phyloP scores from a whole-genome alignment of 2,888 invertebrate genomes.

The Leucozona laternaria region DNA sequence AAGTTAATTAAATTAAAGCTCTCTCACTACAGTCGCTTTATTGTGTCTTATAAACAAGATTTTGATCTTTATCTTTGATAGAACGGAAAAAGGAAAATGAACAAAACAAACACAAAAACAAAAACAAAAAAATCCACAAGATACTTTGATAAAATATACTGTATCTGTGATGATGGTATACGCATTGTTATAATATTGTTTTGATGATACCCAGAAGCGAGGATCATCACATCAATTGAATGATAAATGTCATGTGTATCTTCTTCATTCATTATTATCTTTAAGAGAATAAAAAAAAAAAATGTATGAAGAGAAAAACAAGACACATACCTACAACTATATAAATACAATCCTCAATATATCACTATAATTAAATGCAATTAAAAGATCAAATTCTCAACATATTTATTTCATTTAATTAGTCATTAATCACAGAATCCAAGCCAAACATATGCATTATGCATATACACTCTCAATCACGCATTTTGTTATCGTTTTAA shows the following conservation, averaged over 20 bases:
- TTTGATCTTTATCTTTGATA: conserved; percentile 28
- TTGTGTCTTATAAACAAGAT: conserved; percentile 22
- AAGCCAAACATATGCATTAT: not conserved
- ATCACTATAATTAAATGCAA: conserved; percentile 69
- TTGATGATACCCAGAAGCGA: conserved; percentile 39
- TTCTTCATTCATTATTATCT: not conserved
- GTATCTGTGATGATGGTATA: conserved; percentile 36
- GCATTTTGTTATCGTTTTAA: conserved; percentile 52
- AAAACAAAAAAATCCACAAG: conserved; percentile 7
- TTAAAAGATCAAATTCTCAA: conserved; percentile 72
- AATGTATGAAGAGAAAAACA: not conserved
- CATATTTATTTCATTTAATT: conserved; percentile 63
- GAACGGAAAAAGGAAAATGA: conserved; percentile 51
- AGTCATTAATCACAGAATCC: conserved; percentile 61
- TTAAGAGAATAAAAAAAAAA: not conserved
- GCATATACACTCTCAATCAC: not conserved
- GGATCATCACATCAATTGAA: conserved; percentile 61
- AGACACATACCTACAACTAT: no score
- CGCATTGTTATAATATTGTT: conserved; percentile 46
- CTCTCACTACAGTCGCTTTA: conserved; percentile 17
- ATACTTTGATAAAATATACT: conserved; percentile 31
- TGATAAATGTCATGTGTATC: conserved; percentile 47
- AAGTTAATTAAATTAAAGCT: conserved; percentile 68
- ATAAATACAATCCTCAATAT: conserved; percentile 26
- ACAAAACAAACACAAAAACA: conserved; percentile 19